A percentile compares a stretch with the other conserved stretches of the same genome.
Evolutionary conservation across 2,888 invertebrate genomes (phyloP).

Genomic region (Hyppa rectilinea): DNA sequence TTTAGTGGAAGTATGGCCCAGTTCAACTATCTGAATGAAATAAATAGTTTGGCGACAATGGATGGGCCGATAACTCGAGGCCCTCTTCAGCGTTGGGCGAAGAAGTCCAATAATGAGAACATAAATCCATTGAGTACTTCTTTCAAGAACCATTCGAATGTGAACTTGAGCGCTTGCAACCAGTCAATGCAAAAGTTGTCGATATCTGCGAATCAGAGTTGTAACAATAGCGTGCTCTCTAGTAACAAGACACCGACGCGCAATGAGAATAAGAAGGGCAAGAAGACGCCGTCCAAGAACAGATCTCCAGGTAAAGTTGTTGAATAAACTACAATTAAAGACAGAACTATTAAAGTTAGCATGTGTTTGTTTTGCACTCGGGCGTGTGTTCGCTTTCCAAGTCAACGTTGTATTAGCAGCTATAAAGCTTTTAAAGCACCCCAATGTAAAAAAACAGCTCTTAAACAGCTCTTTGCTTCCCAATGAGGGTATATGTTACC

Average conservation of each 20-base stretch:
- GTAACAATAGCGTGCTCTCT: conserved; percentile 88
- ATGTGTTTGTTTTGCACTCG: conserved; percentile 21
- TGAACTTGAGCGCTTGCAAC: conserved; percentile 91
- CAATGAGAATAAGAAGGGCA: conserved; percentile 90
- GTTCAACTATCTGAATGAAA: conserved; percentile 95
- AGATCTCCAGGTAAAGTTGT: conserved; percentile 91
- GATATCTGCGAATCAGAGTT: conserved; percentile 90
- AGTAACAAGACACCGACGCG: conserved; percentile 91
- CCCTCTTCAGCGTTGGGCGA: conserved; percentile 95
- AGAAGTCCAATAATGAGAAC: conserved; percentile 92
- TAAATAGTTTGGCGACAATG: conserved; percentile 94
- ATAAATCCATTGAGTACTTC: conserved; percentile 87
- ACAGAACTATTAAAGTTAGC: neutral
- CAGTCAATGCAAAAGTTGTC: conserved; percentile 92
- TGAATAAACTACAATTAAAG: neutral
- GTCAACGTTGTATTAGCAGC: neutral
- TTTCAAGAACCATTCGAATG: conserved; percentile 86
- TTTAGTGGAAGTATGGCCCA: conserved; percentile 92
- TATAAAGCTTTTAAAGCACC: neutral
- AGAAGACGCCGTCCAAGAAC: conserved; percentile 92
- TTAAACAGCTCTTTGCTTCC: conserved; percentile 1
- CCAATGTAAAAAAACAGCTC: no score
- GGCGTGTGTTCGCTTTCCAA: conserved; percentile 5
- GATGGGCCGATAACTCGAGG: conserved; percentile 95
- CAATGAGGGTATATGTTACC: no score